Evolutionary conservation across 2,797 vertebrate species (phyloP).

Genomic region (Fistularia commersonii): DNA sequence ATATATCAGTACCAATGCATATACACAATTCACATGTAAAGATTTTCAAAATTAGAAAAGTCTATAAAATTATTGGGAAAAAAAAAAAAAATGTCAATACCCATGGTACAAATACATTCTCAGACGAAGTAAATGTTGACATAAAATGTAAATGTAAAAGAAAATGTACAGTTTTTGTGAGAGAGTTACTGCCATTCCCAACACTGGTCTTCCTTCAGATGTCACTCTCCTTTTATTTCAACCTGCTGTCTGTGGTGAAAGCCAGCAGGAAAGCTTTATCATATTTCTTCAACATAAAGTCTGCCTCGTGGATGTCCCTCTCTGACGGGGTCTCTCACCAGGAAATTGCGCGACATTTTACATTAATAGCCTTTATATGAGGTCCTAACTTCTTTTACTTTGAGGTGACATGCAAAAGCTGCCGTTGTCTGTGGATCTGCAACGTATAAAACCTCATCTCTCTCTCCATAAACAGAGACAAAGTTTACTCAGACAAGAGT

Average conservation of each 20-base stretch:
- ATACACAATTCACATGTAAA: too few species aligned
- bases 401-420: background rate
- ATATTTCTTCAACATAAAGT: slow-evolving; percentile 14
- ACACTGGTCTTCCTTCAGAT: background rate
- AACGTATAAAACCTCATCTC: background rate
- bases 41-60: background rate
- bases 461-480: slow-evolving; percentile 14
- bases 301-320: slow-evolving; percentile 26
- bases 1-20: too few species aligned
- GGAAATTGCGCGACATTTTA: background rate
- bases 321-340: slow-evolving; percentile 3
- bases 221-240: background rate
- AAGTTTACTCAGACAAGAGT: slow-evolving; percentile 28
- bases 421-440: slow-evolving; percentile 2
- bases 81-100: too few species aligned
- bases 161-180: too few species aligned
- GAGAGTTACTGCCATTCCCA: too few species aligned
- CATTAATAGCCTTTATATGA: too few species aligned
- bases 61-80: background rate
- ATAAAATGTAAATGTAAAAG: too few species aligned
- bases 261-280: slow-evolving; percentile 13
- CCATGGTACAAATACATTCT: too few species aligned
- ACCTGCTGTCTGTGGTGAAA: background rate
- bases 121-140: too few species aligned
- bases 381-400: too few species aligned